phyloP scores from a whole-genome alignment of 2,888 invertebrate species.

The Eumacrocentrus americanus region DNA sequence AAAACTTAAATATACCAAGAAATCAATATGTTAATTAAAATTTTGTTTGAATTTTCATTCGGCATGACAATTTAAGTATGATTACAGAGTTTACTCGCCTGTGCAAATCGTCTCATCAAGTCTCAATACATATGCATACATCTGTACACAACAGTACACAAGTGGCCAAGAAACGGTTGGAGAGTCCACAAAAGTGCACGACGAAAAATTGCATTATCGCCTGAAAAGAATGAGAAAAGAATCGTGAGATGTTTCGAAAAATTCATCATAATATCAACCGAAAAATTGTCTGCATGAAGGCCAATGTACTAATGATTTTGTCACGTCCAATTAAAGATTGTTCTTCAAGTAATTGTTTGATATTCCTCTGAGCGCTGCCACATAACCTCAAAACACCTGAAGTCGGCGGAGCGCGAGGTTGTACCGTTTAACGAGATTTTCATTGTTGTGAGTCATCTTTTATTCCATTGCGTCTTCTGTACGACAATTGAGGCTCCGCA shows the following conservation, averaged over 20 bases:
- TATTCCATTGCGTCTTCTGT: constrained; percentile 16
- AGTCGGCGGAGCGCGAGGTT: constrained; percentile 33
- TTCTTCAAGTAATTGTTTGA: background rate
- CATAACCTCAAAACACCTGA: constrained; percentile 30
- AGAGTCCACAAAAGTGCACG: background rate
- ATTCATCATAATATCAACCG: background rate
- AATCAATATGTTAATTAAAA: no score
- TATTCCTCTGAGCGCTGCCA: background rate
- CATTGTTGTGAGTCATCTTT: background rate
- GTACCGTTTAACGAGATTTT: constrained; percentile 32
- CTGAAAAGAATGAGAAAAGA: background rate
- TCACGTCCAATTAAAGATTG: background rate
- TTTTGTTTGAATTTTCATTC: no score
- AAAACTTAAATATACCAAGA: no score
- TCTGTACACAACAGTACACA: background rate
- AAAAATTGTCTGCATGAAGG: background rate
- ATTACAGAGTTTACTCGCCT: no score
- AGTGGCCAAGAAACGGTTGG: no score
- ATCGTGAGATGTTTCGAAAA: background rate
- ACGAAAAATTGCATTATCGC: background rate
- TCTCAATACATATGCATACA: background rate
- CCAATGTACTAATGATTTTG: background rate
- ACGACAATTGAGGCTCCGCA: no score
- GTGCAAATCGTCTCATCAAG: background rate
- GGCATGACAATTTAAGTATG: no score